Percentiles rank a stretch among this genome's conserved stretches.
Evolutionary conservation across 2,113 vertebrate species (phyloP).

Genomic region (Corvus hawaiiensis): DNA sequence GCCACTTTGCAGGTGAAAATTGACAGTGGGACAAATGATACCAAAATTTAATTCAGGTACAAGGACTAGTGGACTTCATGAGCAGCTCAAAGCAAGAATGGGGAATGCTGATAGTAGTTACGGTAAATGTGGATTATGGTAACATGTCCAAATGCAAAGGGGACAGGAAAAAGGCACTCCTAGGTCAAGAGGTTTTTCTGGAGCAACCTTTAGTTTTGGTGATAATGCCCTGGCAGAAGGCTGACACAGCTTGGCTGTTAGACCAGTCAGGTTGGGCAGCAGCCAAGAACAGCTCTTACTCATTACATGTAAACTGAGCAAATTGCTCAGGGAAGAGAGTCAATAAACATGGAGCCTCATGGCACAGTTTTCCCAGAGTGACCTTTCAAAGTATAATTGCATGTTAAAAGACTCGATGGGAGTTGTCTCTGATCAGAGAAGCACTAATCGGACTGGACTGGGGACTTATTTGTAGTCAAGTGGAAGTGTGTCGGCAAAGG

Average conservation of each 20-base stretch:
- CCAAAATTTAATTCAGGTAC: neutral
- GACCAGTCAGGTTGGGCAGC: neutral
- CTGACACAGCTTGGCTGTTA: neutral
- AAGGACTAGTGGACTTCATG: neutral
- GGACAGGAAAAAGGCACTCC: neutral
- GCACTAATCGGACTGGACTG: neutral
- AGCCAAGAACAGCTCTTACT: slow-evolving; percentile 18
- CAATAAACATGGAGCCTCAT: neutral
- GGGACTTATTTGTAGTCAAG: neutral
- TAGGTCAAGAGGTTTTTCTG: neutral
- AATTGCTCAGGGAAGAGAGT: slow-evolving; percentile 6
- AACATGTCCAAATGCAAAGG: neutral
- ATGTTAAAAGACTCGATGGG: neutral
- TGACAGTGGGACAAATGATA: neutral
- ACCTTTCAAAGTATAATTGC: slow-evolving; percentile 26
- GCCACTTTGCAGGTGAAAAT: neutral
- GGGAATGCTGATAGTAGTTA: neutral
- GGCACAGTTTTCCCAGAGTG: neutral
- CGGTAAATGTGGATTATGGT: neutral
- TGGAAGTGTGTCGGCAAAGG: neutral
- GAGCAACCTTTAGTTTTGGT: neutral
- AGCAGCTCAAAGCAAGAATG: neutral
- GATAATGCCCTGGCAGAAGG: neutral
- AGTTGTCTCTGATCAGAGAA: neutral
- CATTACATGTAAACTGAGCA: slow-evolving; percentile 19